phyloP scores from a whole-genome alignment of 2,113 vertebrate species.

The Pogona vitticeps region DNA sequence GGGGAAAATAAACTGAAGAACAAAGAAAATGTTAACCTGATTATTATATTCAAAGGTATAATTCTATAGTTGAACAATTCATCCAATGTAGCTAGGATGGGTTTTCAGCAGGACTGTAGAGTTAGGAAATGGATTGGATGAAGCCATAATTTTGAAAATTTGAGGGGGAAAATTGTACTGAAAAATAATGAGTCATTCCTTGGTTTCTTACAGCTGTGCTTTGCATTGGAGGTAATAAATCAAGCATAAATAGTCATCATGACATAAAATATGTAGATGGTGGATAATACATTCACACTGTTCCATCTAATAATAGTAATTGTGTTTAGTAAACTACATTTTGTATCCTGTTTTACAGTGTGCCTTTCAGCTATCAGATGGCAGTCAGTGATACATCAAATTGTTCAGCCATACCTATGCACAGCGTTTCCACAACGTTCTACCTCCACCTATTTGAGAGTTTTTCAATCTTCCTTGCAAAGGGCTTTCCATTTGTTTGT shows the following conservation, averaged over 20 bases:
- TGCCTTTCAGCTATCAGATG: slow-evolving; percentile 52
- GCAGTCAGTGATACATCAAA: neutral
- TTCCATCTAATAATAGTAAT: slow-evolving; percentile 60
- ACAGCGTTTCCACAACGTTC: neutral
- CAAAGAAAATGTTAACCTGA: slow-evolving; percentile 54
- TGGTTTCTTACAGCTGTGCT: slow-evolving; percentile 64
- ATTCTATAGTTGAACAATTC: slow-evolving; percentile 56
- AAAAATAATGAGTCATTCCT: slow-evolving; percentile 50
- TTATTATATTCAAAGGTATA: slow-evolving; percentile 67
- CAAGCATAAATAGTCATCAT: slow-evolving; percentile 65
- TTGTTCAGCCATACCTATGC: neutral
- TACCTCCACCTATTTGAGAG: neutral
- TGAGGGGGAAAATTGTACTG: slow-evolving; percentile 41
- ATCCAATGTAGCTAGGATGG: slow-evolving; percentile 37
- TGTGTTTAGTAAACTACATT: slow-evolving; percentile 56
- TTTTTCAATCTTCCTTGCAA: neutral
- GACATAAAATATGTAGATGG: slow-evolving; percentile 58
- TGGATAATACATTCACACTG: slow-evolving; percentile 50
- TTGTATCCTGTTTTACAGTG: slow-evolving; percentile 42
- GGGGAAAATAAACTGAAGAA: slow-evolving; percentile 49
- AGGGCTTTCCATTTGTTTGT: no score
- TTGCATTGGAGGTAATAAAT: slow-evolving; percentile 54
- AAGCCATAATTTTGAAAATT: slow-evolving; percentile 62
- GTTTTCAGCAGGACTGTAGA: slow-evolving; percentile 38
- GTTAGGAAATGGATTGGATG: slow-evolving; percentile 46